Evolutionary conservation across 2,113 vertebrate species (phyloP).

Genomic region (Cnemophilus loriae): DNA sequence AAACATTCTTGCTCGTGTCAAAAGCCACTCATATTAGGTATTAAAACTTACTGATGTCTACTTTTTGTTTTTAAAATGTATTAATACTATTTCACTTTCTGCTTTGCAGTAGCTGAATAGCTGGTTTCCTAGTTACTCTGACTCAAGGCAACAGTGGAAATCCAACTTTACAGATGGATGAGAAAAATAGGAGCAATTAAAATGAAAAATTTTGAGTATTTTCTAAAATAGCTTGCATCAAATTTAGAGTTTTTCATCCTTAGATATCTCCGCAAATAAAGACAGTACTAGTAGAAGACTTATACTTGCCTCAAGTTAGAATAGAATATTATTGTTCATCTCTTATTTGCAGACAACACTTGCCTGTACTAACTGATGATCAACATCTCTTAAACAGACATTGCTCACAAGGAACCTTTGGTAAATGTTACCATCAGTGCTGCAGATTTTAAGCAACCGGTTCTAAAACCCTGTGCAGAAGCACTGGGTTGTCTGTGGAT

Average conservation of each 20-base stretch:
- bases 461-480: not conserved
- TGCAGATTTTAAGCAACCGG: not conserved
- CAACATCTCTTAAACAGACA: not conserved
- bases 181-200: conserved; percentile 42
- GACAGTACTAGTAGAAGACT: conserved; percentile 1
- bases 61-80: not conserved
- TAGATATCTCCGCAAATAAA: conserved; percentile 10
- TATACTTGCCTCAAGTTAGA: not conserved
- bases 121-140: conserved; percentile 19
- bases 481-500: not conserved
- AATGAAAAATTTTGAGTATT: conserved; percentile 26
- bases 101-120: not conserved
- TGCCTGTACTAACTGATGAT: not conserved
- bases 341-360: not conserved
- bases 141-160: conserved; percentile 31
- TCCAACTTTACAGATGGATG: conserved; percentile 27
- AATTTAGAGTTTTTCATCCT: conserved; percentile 33
- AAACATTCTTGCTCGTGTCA: not conserved
- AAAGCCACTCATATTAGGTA: not conserved
- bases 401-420: not conserved
- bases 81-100: not conserved
- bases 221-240: conserved; percentile 20
- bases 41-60: not conserved
- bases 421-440: not conserved
- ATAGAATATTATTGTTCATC: not conserved